Conservation (phyloP, 2,113 vertebrate genomes). For the Arizona elegans region DNA sequence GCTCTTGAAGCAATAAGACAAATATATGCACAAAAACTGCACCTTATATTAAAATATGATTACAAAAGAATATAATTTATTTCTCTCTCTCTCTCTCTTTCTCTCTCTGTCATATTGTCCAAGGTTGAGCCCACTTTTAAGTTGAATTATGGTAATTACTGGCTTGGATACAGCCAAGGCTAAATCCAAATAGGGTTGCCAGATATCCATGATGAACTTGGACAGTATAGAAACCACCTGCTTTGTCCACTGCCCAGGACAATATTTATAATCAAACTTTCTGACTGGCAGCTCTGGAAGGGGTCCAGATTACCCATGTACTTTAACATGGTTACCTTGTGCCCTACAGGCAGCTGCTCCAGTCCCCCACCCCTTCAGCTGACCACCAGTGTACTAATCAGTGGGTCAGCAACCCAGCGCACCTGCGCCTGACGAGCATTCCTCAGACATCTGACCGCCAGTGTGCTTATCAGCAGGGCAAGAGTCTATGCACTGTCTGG, state of each 20-base stretch:
- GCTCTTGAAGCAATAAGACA: neutral
- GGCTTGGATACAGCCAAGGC: conserved; percentile 9
- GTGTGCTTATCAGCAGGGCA: conserved; percentile 28
- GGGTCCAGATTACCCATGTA: neutral
- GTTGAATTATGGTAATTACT: neutral
- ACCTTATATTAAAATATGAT: neutral
- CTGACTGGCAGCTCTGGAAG: neutral
- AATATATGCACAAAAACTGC: neutral
- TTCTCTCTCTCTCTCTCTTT: neutral
- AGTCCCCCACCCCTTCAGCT: conserved; percentile 8
- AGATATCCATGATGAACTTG: conserved; percentile 25
- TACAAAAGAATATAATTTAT: neutral
- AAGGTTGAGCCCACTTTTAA: conserved; percentile 5
- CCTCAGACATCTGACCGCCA: conserved; percentile 34
- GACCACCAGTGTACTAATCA: conserved; percentile 7
- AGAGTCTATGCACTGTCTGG: conserved; percentile 37
- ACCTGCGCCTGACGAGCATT: conserved; percentile 34
- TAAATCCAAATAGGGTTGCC: conserved; percentile 31
- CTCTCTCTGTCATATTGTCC: neutral
- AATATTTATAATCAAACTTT: neutral
- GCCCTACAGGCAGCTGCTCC: neutral
- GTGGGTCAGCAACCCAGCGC: conserved; percentile 28
- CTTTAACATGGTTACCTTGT: neutral
- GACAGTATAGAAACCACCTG: neutral
- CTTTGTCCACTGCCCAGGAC: conserved; percentile 5